Percentiles rank a stretch among this genome's conserved stretches.
Evolutionary conservation across 1,140 invertebrate genomes (phyloP).

Genomic region (Galendromus occidentalis): DNA sequence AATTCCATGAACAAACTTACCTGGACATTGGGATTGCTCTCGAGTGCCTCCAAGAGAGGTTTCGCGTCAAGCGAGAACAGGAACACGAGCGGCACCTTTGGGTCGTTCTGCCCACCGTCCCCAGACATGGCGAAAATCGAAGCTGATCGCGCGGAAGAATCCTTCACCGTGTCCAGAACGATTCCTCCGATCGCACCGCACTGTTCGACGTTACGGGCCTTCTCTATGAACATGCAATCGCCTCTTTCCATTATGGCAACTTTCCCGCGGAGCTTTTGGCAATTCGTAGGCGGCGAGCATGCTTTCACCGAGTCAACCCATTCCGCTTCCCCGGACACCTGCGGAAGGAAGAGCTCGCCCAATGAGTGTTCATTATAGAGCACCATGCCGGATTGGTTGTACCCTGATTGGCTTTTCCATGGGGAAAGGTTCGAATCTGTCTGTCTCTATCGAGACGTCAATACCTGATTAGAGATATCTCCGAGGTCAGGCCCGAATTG

Average conservation of each 20-base stretch:
- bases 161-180: conserved; percentile 63
- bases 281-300: conserved; percentile 45
- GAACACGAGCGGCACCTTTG: conserved; percentile 74
- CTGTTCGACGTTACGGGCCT: conserved; percentile 60
- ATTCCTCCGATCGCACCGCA: conserved; percentile 65
- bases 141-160: conserved; percentile 45
- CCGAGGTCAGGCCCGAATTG: conserved; percentile 65
- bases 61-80: conserved; percentile 59
- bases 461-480: conserved; percentile 18
- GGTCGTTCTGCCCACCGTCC: conserved; percentile 65
- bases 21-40: not conserved
- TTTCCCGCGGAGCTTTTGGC: conserved; percentile 39
- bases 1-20: not conserved
- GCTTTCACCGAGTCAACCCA: conserved; percentile 44
- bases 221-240: conserved; percentile 87
- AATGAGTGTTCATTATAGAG: too few species aligned
- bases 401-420: too few species aligned
- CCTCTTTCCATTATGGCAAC: conserved; percentile 69
- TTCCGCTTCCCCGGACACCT: conserved; percentile 37
- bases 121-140: conserved; percentile 90
- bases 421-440: too few species aligned
- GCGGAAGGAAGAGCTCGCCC: not conserved
- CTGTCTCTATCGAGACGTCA: too few species aligned
- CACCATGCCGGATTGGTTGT: too few species aligned
- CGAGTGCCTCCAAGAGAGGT: conserved; percentile 36